Percentiles rank a stretch among this genome's conserved stretches.
Evolutionary conservation across 2,113 vertebrate genomes (phyloP).

Genomic region (Coryphaenoides rupestris): DNA sequence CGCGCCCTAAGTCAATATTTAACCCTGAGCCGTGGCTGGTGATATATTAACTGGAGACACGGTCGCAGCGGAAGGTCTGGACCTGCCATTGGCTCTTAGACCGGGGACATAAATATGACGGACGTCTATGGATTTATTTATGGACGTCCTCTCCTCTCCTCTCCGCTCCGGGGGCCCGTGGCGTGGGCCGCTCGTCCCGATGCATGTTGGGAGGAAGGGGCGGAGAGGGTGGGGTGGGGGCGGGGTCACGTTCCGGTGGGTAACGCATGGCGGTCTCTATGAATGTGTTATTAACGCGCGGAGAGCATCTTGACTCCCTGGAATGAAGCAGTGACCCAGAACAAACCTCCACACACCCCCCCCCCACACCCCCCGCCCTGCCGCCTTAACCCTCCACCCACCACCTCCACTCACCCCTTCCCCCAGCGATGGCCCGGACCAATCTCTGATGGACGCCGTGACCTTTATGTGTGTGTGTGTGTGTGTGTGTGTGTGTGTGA

Average conservation of each 20-base stretch:
- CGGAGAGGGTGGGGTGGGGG: background rate
- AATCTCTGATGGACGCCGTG: slow-evolving; percentile 25
- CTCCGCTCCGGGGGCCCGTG: slow-evolving; percentile 2
- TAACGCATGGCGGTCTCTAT: slow-evolving; percentile 25
- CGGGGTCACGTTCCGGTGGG: background rate
- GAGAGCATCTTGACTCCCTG: slow-evolving; percentile 9
- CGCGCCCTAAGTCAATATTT: slow-evolving; percentile 3
- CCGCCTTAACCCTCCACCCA: slow-evolving; percentile 7
- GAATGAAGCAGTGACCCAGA: no score
- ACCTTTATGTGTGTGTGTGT: slow-evolving; percentile 35
- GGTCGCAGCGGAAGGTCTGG: background rate
- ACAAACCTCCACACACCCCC: background rate
- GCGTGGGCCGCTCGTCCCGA: background rate
- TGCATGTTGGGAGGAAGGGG: background rate
- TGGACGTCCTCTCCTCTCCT: slow-evolving; percentile 28
- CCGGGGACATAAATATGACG: slow-evolving; percentile 7
- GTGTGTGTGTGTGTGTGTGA: no score
- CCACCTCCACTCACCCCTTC: slow-evolving; percentile 6
- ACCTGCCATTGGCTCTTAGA: background rate
- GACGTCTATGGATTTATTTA: slow-evolving; percentile 41
- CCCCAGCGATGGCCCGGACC: background rate
- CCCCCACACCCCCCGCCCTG: slow-evolving; percentile 14
- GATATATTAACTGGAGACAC: slow-evolving; percentile 26
- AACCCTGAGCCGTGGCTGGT: slow-evolving; percentile 11
- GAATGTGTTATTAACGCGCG: slow-evolving; percentile 36